Evolutionary conservation across 2,113 vertebrate genomes (phyloP).

Genomic region (Geothlypis trichas): DNA sequence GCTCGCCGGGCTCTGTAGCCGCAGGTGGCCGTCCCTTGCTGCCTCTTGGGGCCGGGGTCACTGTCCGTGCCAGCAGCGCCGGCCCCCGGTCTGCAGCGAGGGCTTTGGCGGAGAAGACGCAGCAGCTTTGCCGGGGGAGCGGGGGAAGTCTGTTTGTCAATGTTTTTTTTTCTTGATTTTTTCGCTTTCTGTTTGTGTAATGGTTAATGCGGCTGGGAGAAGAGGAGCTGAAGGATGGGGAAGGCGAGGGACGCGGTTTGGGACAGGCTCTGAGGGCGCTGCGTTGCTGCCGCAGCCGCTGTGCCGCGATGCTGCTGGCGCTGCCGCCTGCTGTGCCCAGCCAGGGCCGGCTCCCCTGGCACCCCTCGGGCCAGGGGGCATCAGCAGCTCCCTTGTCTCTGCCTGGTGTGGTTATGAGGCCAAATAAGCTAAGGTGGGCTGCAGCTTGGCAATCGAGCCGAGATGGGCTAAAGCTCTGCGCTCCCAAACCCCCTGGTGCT

Average conservation of each 20-base stretch:
- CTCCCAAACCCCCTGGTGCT: neutral
- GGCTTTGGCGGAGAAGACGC: neutral
- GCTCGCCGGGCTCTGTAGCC: neutral
- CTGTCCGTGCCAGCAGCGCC: accelerated
- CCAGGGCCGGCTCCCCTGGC: neutral
- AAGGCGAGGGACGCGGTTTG: accelerated
- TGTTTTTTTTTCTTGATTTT: neutral
- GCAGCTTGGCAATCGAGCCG: neutral
- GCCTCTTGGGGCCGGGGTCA: neutral
- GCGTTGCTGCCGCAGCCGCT: neutral
- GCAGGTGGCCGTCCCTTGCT: neutral
- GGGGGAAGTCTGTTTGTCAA: neutral
- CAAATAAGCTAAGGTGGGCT: neutral
- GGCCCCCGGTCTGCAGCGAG: neutral
- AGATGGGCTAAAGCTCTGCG: accelerated
- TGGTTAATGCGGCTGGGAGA: accelerated
- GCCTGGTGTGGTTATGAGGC: neutral
- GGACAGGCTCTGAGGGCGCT: neutral
- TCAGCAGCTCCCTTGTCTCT: neutral
- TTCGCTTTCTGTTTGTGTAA: neutral
- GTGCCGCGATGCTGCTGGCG: neutral
- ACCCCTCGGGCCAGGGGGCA: neutral
- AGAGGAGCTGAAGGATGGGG: neutral
- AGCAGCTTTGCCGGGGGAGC: neutral
- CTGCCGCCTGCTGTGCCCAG: neutral